Evolutionary conservation across 2,888 invertebrate species (phyloP).

Genomic region (Pterostichus niger): DNA sequence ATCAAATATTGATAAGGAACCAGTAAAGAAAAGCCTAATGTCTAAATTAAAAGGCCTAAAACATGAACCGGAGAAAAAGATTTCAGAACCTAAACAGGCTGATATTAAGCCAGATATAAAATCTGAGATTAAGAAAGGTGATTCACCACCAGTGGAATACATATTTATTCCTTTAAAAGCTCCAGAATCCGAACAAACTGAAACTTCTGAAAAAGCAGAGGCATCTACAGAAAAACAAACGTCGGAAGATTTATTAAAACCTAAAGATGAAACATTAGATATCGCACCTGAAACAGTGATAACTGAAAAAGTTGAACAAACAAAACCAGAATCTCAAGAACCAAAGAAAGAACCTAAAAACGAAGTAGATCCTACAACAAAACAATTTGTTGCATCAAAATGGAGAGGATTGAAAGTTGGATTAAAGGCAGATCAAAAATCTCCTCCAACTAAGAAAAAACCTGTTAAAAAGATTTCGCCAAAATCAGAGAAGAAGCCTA

Average conservation of each 20-base stretch:
- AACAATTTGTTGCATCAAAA: slow-evolving; percentile 16
- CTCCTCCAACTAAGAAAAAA: slow-evolving; percentile 38
- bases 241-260: not conserved
- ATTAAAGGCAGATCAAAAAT: slow-evolving; percentile 19
- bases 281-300: not conserved
- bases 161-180: slow-evolving; percentile 48
- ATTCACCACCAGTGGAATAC: slow-evolving; percentile 25
- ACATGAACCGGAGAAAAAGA: slow-evolving; percentile 1
- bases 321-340: slow-evolving; percentile 18
- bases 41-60: not conserved
- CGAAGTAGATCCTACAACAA: not conserved
- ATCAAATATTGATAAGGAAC: slow-evolving; percentile 13
- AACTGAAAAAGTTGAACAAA: not conserved
- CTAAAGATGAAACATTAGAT: not conserved
- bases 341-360: not conserved
- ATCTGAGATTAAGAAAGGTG: not conserved
- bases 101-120: not conserved
- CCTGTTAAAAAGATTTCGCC: slow-evolving; percentile 48
- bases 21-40: slow-evolving; percentile 8
- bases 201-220: not conserved
- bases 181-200: slow-evolving; percentile 16
- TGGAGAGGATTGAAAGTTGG: slow-evolving; percentile 24
- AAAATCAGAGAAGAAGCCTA: slow-evolving; percentile 50
- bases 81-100: not conserved
- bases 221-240: not conserved